Base-by-base conservation (phyloP, 1,140 invertebrate species). In the Camponotus floridanus region DNA sequence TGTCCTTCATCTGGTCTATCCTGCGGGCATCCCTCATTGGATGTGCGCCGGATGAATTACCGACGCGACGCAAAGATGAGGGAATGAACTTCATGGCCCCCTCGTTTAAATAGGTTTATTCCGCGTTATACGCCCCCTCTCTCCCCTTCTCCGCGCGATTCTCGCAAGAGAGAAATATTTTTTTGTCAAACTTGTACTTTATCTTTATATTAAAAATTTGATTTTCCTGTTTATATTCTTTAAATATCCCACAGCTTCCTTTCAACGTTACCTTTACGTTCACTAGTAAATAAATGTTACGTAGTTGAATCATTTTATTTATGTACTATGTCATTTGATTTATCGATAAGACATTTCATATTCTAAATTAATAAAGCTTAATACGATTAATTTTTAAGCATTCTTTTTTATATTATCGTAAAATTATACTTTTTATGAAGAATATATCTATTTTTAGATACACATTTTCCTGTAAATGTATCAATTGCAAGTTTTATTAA, bases 11-110 rank as follows among this genome's bases (percentile, higher is more conserved):
- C 64, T 65, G 80, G 85, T 90, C 89, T 89, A 90, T 91, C 88
- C 91, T 91, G 87, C 79, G 84, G 89, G 55, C 48, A 15, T 78
- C 78, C 26, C 85, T 83, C n/a, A 89, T 86, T 89, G 89, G 86
- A 78, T 84, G 91, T 67, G 61, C 76, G 79, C 89, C 85, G 87
- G 89, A 93, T 94, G 92, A 94, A 94, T 95, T 95, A 95, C 94
- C 94, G 94, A 94, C 94, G 87, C 79, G 91, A 89, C 91, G 68
- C 90, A 76, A 85, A 90, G 87, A 91, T 65, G 71, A 76, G 76
- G 78, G 86, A 85, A 87, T 92, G 86, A 92, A 76, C 86, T 71
- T 90, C 78, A 87, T 86, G 71, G 76, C 61, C 26, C 15, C 59
- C 73, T 86, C 87, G 83, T 88, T 87, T 91, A 90, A 92, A 92